Percentiles rank a stretch among this genome's conserved stretches.
phyloP scores from a whole-genome alignment of 1,140 invertebrate species.

The Scaptodrosophila lebanonensis region DNA sequence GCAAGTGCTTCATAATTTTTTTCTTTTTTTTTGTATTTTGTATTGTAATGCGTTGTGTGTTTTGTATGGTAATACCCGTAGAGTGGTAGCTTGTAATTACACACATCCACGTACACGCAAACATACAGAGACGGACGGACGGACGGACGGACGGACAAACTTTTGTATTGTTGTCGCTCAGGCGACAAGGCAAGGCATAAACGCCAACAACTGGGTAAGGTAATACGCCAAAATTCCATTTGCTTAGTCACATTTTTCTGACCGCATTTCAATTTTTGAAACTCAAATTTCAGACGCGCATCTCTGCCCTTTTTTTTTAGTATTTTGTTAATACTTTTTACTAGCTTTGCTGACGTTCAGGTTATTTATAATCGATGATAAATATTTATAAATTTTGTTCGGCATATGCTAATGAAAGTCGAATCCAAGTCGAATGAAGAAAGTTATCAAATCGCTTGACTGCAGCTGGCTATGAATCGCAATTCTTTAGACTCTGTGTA shows the following conservation, averaged over 20 bases:
- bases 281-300: too few species aligned
- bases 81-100: conserved; percentile 46
- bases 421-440: conserved; percentile 36
- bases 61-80: too few species aligned
- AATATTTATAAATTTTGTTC: conserved; percentile 48
- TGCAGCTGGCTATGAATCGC: background rate
- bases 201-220: background rate
- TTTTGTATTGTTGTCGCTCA: conserved; percentile 9
- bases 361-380: conserved; percentile 49
- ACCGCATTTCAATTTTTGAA: conserved; percentile 9
- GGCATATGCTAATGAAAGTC: conserved; percentile 37
- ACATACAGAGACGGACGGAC: background rate
- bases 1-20: conserved; percentile 31
- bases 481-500: background rate
- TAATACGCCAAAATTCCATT: conserved; percentile 51
- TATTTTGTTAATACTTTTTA: conserved; percentile 1
- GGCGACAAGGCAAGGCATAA: background rate
- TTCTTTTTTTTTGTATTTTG: conserved; percentile 33
- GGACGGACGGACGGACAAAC: background rate
- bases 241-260: conserved; percentile 39
- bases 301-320: conserved; percentile 31
- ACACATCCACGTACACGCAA: conserved; percentile 16
- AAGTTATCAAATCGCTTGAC: conserved; percentile 44
- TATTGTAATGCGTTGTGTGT: too few species aligned
- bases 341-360: too few species aligned